These are phyloP conservation scores for Dryobotodes eremita DNA, from an alignment of 2,888 invertebrate genomes.

Conservation along the genomic window DNA sequence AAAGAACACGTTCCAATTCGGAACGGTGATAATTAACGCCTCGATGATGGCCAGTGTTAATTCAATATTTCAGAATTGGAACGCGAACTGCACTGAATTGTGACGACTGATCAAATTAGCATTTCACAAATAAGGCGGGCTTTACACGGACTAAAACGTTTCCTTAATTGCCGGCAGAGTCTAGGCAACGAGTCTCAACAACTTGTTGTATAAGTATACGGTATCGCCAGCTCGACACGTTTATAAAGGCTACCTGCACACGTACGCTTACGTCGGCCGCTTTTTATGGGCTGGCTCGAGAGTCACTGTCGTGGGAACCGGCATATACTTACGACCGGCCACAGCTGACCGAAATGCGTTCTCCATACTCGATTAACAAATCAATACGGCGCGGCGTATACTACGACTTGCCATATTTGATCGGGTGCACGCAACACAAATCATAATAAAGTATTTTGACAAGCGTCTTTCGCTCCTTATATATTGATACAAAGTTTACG, in stretches of 20 bases:
- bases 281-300: slow-evolving; percentile 88
- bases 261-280: slow-evolving; percentile 88
- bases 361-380: slow-evolving; percentile 90
- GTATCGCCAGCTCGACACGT: slow-evolving; percentile 81
- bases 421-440: slow-evolving; percentile 76
- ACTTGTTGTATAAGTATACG: slow-evolving; percentile 78
- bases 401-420: slow-evolving; percentile 83
- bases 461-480: slow-evolving; percentile 79
- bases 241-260: slow-evolving; percentile 88
- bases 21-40: slow-evolving; percentile 70
- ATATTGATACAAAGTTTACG: slow-evolving; percentile 72
- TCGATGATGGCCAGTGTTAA: slow-evolving; percentile 56
- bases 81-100: slow-evolving; percentile 63
- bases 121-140: slow-evolving; percentile 72
- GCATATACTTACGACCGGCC: slow-evolving; percentile 88
- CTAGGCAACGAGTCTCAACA: slow-evolving; percentile 71
- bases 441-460: slow-evolving; percentile 80
- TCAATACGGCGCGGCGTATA: slow-evolving; percentile 85
- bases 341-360: slow-evolving; percentile 91
- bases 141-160: slow-evolving; percentile 70
- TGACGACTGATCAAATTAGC: slow-evolving; percentile 60
- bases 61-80: slow-evolving; percentile 67
- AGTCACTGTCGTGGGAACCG: slow-evolving; percentile 90
- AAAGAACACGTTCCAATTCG: slow-evolving; percentile 71
- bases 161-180: slow-evolving; percentile 76